phyloP scores from a whole-genome alignment of 2,113 vertebrate genomes.

The Mustelus asterias region DNA sequence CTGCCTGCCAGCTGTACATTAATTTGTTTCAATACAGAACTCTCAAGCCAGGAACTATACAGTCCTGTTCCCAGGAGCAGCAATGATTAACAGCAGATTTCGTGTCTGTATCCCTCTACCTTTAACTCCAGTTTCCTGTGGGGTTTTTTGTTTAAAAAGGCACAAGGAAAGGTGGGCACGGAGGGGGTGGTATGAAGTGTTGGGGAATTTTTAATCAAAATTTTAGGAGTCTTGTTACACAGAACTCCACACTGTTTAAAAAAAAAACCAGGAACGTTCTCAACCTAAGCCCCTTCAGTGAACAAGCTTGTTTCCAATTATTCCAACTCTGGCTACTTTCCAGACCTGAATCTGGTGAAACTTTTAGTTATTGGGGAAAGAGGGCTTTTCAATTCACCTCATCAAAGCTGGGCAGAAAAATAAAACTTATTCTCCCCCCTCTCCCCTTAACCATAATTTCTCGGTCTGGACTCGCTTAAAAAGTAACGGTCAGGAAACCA shows the following conservation, averaged over 20 bases:
- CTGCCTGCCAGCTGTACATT: not conserved
- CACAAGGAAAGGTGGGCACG: too few relatives aligned
- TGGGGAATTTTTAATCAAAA: not conserved
- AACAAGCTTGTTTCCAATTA: constrained; percentile 3
- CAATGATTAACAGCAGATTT: constrained; percentile 26
- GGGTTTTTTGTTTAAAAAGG: too few relatives aligned
- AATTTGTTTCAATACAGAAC: not conserved
- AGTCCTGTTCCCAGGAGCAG: not conserved
- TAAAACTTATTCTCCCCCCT: too few relatives aligned
- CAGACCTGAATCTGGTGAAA: not conserved
- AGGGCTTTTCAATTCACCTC: not conserved
- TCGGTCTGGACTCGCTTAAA: too few relatives aligned
- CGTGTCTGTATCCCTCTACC: too few relatives aligned
- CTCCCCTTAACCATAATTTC: too few relatives aligned
- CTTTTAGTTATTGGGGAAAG: not conserved
- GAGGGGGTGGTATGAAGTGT: not conserved
- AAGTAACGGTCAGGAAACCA: too few relatives aligned
- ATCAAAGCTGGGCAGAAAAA: not conserved
- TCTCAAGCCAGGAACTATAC: not conserved
- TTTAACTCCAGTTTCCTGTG: not conserved
- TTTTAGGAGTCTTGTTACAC: not conserved
- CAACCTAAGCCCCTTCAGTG: not conserved
- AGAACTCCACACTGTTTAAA: not conserved
- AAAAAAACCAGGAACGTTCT: not conserved
- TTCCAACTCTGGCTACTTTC: not conserved